Base-by-base conservation (phyloP, 2,888 invertebrate species). In the Gasteruption jaculator region DNA sequence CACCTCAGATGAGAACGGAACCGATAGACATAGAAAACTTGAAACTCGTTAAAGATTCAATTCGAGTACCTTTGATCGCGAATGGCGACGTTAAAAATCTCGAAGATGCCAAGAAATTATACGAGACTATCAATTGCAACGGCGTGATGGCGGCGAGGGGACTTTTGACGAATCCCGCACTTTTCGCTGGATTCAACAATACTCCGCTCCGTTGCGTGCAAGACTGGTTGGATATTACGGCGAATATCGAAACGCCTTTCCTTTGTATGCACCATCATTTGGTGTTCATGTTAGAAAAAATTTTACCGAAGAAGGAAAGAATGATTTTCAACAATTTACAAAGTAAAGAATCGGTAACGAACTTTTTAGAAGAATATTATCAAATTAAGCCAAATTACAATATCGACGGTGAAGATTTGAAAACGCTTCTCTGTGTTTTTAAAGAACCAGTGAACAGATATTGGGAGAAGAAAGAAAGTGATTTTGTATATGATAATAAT, bases 131-230 rank as follows among this genome's bases (percentile, higher is more conserved):
- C 0, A 80, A 81, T 7, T 87, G 86, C 56, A 75, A 78, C 62
- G 96, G 85, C 38, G 79, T 96, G 0, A 99, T 99, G 97, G 82
- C 83, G 43, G 97, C 97, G 0, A 82, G 91, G 64, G 92, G 90
- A 1, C 75, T 99, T 14, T 75, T 99, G 22, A 79, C 84, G 30
- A 99, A 99, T 75, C 97, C 97, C 20, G 86, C 88, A 0, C 67
- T 99, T 52, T 99, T 88, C 69, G 79, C 83, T 52, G 92, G 91
- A 2, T 72, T 73, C 43, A 66, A 73, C 3, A 68, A 62, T 34
- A 93, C 94, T 6, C 85, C 93, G 0, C 38, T 80, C 0, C 74
- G 78, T 33, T 94, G 93, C 72, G 72, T 96, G 1, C 81, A 83
- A 68, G 77, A 86, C 40, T 96, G 94, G 94, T 68, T 88, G 50